phyloP scores from a whole-genome alignment of 2,113 vertebrate genomes.

The Orthonyx spaldingii region DNA sequence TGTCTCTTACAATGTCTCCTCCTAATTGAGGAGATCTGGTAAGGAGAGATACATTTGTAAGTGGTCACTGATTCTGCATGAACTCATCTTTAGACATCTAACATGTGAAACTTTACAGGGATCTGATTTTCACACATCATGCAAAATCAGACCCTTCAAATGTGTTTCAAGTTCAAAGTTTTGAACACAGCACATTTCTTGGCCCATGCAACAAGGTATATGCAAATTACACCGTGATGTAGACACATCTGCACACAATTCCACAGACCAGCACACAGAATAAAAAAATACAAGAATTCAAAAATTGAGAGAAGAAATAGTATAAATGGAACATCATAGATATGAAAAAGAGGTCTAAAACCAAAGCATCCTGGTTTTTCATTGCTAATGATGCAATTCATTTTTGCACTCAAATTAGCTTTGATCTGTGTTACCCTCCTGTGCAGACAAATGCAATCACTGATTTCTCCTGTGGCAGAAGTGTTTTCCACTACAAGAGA shows the following conservation, averaged over 20 bases:
- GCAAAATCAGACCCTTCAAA: not conserved
- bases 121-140: not conserved
- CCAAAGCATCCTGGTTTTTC: not conserved
- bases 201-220: not conserved
- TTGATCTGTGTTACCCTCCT: not conserved
- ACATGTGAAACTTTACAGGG: not conserved
- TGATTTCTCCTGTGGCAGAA: not conserved
- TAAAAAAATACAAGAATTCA: not conserved
- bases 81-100: not conserved
- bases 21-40: not conserved
- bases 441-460: not conserved
- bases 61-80: not conserved
- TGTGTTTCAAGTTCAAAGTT: not conserved
- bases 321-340: not conserved
- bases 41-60: not conserved
- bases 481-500: not conserved
- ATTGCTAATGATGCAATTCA: not conserved
- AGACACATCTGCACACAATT: not conserved
- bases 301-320: not conserved
- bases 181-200: not conserved
- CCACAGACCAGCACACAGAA: not conserved
- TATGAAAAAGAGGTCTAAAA: accelerated
- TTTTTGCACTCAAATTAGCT: not conserved
- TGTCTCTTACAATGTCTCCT: not conserved
- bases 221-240: not conserved